Conservation (phyloP, 2,113 vertebrate genomes). For the Ameiurus melas region DNA sequence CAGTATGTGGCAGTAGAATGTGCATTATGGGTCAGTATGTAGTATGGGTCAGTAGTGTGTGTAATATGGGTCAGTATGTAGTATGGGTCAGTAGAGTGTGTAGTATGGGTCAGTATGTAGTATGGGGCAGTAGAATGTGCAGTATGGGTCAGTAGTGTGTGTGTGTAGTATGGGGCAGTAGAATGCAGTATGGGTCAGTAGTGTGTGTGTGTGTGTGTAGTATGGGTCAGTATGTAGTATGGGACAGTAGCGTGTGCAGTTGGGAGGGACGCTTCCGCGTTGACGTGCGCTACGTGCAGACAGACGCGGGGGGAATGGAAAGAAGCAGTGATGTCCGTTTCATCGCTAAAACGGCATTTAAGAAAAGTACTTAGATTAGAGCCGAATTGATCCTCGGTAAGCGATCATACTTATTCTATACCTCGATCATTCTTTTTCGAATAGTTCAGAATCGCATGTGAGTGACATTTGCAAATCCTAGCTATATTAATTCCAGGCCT, state of each 20-base stretch:
- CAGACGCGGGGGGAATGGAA: conserved; percentile 38
- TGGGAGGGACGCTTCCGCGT: conserved; percentile 35
- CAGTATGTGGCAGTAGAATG: too few species aligned
- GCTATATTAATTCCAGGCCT: background rate
- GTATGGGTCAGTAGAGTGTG: too few species aligned
- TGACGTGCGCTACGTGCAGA: conserved; percentile 56
- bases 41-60: too few species aligned
- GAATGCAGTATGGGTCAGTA: too few species aligned
- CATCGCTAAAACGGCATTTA: conserved; percentile 8
- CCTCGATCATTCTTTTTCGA: background rate
- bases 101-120: too few species aligned
- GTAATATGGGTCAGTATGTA: too few species aligned
- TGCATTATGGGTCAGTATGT: too few species aligned
- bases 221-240: too few species aligned
- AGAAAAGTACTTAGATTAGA: background rate
- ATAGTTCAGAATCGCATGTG: background rate
- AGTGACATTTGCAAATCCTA: conserved; percentile 32
- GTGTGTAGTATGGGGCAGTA: too few species aligned
- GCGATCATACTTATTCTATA: background rate
- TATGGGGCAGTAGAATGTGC: too few species aligned
- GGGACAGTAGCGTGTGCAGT: background rate
- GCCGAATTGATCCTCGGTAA: background rate
- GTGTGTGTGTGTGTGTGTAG: too few species aligned
- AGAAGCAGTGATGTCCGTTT: conserved; percentile 20
- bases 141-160: too few species aligned